Evolutionary conservation across 2,888 invertebrate genomes (phyloP).

Genomic region (Frankliniella fusca): DNA sequence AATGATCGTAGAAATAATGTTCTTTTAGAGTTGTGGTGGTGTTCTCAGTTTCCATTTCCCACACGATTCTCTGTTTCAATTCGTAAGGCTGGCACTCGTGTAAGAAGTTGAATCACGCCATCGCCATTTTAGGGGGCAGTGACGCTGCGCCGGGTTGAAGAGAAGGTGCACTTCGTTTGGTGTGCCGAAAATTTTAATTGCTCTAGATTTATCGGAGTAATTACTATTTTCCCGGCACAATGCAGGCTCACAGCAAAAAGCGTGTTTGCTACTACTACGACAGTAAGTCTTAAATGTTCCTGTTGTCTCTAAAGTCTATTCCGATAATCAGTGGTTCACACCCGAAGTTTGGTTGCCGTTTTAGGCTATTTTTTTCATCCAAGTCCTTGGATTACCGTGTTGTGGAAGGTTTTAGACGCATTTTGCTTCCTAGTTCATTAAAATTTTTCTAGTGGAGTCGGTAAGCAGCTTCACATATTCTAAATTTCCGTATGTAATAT

Average conservation of each 20-base stretch:
- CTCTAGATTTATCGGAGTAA: background rate
- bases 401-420: too few relatives aligned
- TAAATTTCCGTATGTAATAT: background rate
- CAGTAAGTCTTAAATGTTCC: constrained; percentile 67
- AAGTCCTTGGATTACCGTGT: too few relatives aligned
- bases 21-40: too few relatives aligned
- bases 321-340: too few relatives aligned
- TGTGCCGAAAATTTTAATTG: background rate
- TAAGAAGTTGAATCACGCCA: background rate
- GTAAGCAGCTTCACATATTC: background rate
- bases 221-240: background rate
- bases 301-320: too few relatives aligned
- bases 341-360: too few relatives aligned
- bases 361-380: too few relatives aligned
- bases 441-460: too few relatives aligned
- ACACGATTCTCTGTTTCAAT: background rate
- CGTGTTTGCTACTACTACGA: constrained; percentile 98
- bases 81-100: background rate
- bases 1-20: too few relatives aligned
- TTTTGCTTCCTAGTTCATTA: too few relatives aligned
- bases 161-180: background rate
- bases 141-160: background rate
- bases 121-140: constrained; percentile 4
- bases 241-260: constrained; percentile 81
- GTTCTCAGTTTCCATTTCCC: too few relatives aligned